phyloP scores from a whole-genome alignment of 2,113 vertebrate genomes.

The Amphilophus citrinellus region DNA sequence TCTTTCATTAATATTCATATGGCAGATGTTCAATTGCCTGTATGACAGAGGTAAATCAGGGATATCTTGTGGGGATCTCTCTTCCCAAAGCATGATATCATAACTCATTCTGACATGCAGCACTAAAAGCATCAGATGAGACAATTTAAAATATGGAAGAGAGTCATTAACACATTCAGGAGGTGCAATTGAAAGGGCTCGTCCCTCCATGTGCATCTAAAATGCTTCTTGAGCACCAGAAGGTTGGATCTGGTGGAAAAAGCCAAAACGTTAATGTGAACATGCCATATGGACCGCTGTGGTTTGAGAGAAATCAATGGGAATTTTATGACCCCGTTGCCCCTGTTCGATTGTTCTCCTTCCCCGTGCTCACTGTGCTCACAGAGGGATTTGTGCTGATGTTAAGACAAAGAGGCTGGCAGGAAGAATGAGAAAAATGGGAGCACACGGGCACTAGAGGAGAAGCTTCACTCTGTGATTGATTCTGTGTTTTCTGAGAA shows the following conservation, averaged over 20 bases:
- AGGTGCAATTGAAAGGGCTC: slow-evolving; percentile 13
- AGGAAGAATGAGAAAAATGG: slow-evolving; percentile 25
- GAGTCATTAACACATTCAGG: slow-evolving; percentile 23
- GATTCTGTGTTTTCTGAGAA: slow-evolving; percentile 21
- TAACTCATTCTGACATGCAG: slow-evolving; percentile 54
- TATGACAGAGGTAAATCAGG: slow-evolving; percentile 52
- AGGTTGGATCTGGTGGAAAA: neutral
- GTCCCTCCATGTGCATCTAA: slow-evolving; percentile 32
- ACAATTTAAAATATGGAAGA: slow-evolving; percentile 45
- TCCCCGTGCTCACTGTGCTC: slow-evolving; percentile 7
- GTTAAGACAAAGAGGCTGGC: slow-evolving; percentile 24
- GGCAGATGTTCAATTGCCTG: slow-evolving; percentile 65
- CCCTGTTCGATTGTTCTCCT: slow-evolving; percentile 23
- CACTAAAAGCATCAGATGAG: slow-evolving; percentile 26
- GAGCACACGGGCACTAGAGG: neutral
- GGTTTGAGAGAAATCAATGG: slow-evolving; percentile 37
- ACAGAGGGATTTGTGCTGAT: slow-evolving; percentile 23
- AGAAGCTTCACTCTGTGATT: slow-evolving; percentile 2
- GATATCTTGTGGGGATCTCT: slow-evolving; percentile 44
- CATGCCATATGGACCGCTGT: neutral
- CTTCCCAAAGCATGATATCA: slow-evolving; percentile 43
- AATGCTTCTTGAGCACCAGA: slow-evolving; percentile 15
- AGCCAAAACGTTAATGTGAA: neutral
- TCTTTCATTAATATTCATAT: slow-evolving; percentile 59
- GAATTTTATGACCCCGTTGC: slow-evolving; percentile 21